Percentiles rank a stretch among this genome's conserved stretches.
These are phyloP conservation scores for Furcula furcula DNA, from an alignment of 2,888 invertebrate species.

Conservation along the genomic window DNA sequence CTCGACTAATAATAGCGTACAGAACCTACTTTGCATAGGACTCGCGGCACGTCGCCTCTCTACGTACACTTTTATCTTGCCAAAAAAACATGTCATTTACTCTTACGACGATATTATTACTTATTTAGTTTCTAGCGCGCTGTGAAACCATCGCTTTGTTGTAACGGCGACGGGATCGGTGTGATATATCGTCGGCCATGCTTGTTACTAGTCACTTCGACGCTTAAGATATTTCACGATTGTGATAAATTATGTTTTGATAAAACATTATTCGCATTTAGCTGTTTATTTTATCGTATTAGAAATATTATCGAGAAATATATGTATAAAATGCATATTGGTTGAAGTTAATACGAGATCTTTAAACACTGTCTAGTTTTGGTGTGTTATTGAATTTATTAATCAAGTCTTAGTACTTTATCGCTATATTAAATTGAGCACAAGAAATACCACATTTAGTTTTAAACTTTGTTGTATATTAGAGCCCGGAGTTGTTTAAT, in stretches of 20 bases:
- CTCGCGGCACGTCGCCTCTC: conserved; percentile 55
- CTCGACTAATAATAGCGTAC: conserved; percentile 43
- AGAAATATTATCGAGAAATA: conserved; percentile 25
- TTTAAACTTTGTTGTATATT: background rate
- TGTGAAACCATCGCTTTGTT: conserved; percentile 16
- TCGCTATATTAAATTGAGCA: conserved; percentile 35
- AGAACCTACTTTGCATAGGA: conserved; percentile 35
- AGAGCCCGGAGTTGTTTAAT: too few species aligned
- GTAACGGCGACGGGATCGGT: conserved; percentile 15
- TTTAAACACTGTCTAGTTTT: conserved; percentile 28
- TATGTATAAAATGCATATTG: conserved; percentile 42
- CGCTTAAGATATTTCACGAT: conserved; percentile 33
- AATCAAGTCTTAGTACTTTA: conserved; percentile 26
- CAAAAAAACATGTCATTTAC: conserved; percentile 53
- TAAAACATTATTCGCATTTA: conserved; percentile 43
- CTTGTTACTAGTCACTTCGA: conserved; percentile 53
- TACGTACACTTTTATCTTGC: conserved; percentile 60
- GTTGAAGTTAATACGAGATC: conserved; percentile 30
- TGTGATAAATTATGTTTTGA: conserved; percentile 39
- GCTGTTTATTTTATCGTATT: conserved; percentile 26
- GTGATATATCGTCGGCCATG: conserved; percentile 32
- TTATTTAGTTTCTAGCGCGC: conserved; percentile 23
- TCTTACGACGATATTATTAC: conserved; percentile 32
- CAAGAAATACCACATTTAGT: conserved; percentile 26
- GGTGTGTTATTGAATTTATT: conserved; percentile 29